Evolutionary conservation across 1,140 invertebrate species (phyloP), one percentile per base, ranked within the genome.

Genomic region (Drosophila lini): DNA sequence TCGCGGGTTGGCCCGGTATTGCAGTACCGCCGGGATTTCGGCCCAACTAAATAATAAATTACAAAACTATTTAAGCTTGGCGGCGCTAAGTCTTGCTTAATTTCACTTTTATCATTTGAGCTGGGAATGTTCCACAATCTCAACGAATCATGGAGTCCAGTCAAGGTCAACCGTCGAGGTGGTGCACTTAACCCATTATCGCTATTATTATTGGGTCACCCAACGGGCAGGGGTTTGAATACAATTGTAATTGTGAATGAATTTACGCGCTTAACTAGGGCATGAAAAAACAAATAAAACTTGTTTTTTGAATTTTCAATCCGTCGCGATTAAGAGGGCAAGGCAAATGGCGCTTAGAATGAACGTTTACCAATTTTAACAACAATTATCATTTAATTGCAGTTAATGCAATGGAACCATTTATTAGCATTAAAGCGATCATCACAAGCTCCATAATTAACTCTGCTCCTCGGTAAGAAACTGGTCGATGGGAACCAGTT

Each of bases 1-100:
- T 28, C 60, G 31, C 75, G 70, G 70, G 76, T 83, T 70, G 76
- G 64, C 63, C 80, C 69, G 76, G 78, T 85, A 94, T 93, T 95
- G 94, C 94, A 94, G 94, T 93, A 93, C 93, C 93, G 91, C 80
- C 80, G 80, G 69, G 78, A 80, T 58, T 76, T 80, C 70, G 52
- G 76, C 69, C 77, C 77, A 79, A 48, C 56, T 79, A 10, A 79
- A 13, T 10, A 61, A 79, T 79, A 61, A 42, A 80, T 79, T 32
- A 28, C 9, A 59, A 25, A 68, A 38, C 7, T 3, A 19, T 15
- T 34, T 25, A n/a, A 16, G 16, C 16, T 63, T 41, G 34, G 22
- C 9, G 3, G 4, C 28, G 19, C 19, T 34, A 0, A 22, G 34
- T 52, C 38, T 81, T 82, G 42, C 80, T 53, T 47, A 79, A 82